These are phyloP conservation scores for Mycetomoellerius zeteki DNA, from an alignment of 1,140 invertebrate genomes.

Conservation along the genomic window DNA sequence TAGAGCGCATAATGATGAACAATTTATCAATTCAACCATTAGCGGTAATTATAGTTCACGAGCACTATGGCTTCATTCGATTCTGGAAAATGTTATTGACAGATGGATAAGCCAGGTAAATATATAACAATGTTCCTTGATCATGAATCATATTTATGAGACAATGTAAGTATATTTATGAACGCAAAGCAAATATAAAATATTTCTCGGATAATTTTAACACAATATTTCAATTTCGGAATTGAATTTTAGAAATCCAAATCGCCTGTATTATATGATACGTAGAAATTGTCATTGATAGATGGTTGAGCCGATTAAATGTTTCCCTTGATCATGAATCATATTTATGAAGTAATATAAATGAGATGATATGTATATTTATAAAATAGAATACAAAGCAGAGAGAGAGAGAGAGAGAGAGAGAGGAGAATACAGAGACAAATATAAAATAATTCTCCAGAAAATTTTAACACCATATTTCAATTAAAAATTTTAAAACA, in stretches of 20 bases:
- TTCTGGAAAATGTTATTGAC: constrained; percentile 32
- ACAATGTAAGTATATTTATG: constrained; percentile 2
- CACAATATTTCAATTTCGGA: background rate
- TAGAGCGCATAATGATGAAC: background rate
- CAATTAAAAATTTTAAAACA: background rate
- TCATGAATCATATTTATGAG: constrained; percentile 22
- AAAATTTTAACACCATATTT: background rate
- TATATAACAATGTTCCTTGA: background rate
- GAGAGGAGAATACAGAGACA: too few relatives aligned
- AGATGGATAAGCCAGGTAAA: background rate
- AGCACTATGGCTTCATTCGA: background rate
- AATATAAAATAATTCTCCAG: background rate
- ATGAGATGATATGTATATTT: background rate
- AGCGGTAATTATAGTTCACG: constrained; percentile 21
- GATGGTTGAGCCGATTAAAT: background rate
- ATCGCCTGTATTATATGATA: background rate
- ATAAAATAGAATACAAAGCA: background rate
- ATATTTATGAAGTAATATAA: background rate
- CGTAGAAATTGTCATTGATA: background rate
- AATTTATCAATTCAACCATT: constrained; percentile 55
- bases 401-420: too few relatives aligned
- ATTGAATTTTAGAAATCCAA: background rate
- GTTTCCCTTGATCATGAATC: constrained; percentile 14
- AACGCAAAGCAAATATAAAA: background rate
- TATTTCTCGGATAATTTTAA: background rate